Evolutionary conservation across 2,113 vertebrate genomes (phyloP), one percentile per base, ranked within the genome.

Genomic region (Ondatra zibethicus): DNA sequence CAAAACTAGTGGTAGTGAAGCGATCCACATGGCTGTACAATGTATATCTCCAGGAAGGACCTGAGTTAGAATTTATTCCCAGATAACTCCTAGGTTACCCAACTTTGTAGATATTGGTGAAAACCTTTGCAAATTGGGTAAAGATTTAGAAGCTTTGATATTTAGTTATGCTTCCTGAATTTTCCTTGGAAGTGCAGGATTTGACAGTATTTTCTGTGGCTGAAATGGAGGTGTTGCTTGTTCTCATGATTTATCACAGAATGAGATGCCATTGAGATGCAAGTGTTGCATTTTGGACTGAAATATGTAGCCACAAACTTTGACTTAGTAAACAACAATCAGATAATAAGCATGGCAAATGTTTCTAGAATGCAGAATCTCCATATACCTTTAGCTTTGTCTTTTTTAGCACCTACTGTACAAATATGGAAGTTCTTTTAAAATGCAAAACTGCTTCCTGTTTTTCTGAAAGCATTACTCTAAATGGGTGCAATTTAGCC

Each of bases 391-490:
- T 92, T 77, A 81, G 31, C 11, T 77, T 92, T 89, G 14, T 89
- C 55, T 92, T 8, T 5, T 58, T 87, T 86, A 89, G 8, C n/a
- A 68, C 52, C 58, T 80, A 55, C 55, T 93, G 47, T 63, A 55
- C 78, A 75, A 97, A 92, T 85, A 52, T 78, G n/a, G n/a, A 93
- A 80, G 17, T 70, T 92, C 3, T 80, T 89, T 92, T 75, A 78
- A 86, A 89, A 77, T 93, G 42, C 12, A 14, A n/a, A 95, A 88
- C 47, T 78, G 23, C 29, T 86, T 33, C 36, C 66, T 91, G 47
- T 27, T 95, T 91, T 95, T 58, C 77, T 47, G 96, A 63, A 97
- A 86, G 12, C 27, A 9, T 97, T 97, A 39, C 16, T 27, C 52
- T 77, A 94, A 94, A 92, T 89, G 17, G 17, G n/a, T 80, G 55